phyloP scores from a whole-genome alignment of 2,797 vertebrate genomes.

The Taenioides sp. region DNA sequence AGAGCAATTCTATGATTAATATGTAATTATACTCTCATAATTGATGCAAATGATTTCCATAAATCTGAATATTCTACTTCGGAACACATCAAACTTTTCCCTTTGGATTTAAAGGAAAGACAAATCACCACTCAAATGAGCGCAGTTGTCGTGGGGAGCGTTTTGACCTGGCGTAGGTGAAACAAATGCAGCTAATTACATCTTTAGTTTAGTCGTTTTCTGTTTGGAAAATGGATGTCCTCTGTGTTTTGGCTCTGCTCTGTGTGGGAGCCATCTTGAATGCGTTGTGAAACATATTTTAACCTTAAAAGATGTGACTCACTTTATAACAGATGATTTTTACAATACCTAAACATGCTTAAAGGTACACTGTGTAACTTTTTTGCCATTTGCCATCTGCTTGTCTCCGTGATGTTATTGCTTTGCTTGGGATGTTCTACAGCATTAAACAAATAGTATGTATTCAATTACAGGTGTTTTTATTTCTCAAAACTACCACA shows the following conservation, averaged over 20 bases:
- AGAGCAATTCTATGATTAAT: conserved; percentile 57
- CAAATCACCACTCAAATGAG: not conserved
- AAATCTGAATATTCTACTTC: conserved; percentile 18
- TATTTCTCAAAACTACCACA: no score
- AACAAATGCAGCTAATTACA: conserved; percentile 24
- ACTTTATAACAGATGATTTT: no score
- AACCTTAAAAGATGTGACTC: no score
- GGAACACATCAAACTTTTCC: conserved; percentile 8
- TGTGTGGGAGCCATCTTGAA: not conserved
- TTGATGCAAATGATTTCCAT: conserved; percentile 55
- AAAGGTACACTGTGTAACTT: no score
- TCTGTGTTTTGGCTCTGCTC: conserved; percentile 8
- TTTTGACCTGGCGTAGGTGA: conserved; percentile 7
- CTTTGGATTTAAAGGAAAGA: not conserved
- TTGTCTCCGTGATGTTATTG: no score
- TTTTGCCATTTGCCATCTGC: no score
- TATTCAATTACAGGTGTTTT: no score
- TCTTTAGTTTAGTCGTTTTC: conserved; percentile 17
- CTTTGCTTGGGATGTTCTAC: no score
- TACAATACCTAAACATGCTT: no score
- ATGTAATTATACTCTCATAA: conserved; percentile 50
- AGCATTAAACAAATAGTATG: no score
- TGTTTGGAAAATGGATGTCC: conserved; percentile 13
- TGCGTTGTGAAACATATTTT: no score
- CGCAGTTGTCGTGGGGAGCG: conserved; percentile 1